Percentiles rank a stretch among this genome's conserved stretches.
Evolutionary conservation across 2,797 vertebrate genomes (phyloP).

Genomic region (Scolopax bukidnonensis): DNA sequence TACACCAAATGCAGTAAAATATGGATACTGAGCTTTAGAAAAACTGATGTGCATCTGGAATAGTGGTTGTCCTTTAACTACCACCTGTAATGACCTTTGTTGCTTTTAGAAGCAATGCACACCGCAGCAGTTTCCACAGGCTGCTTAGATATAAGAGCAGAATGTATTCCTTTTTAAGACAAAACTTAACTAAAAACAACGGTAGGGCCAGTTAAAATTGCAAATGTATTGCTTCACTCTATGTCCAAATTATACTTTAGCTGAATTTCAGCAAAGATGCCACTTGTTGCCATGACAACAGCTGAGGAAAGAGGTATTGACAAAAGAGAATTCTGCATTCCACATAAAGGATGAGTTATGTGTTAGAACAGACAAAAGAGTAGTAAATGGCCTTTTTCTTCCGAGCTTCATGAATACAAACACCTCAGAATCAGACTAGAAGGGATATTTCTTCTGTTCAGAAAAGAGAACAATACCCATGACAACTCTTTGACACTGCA

Average conservation of each 20-base stretch:
- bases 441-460: background rate
- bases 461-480: background rate
- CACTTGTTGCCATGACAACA: slow-evolving; percentile 74
- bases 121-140: background rate
- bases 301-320: slow-evolving; percentile 39
- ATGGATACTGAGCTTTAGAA: background rate
- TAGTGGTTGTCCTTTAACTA: background rate
- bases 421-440: background rate
- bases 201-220: background rate
- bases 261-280: slow-evolving; percentile 52
- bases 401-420: slow-evolving; percentile 37
- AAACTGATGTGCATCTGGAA: background rate
- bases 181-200: background rate
- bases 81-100: background rate
- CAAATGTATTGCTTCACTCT: background rate
- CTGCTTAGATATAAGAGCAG: background rate
- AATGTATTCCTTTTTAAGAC: background rate
- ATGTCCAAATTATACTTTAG: slow-evolving; percentile 33
- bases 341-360: slow-evolving; percentile 47
- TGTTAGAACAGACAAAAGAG: slow-evolving; percentile 66
- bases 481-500: background rate
- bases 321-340: slow-evolving; percentile 26
- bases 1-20: background rate
- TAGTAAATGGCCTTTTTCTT: slow-evolving; percentile 36
- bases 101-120: background rate